These are phyloP conservation scores for Holothuria leucospilota DNA, from an alignment of 53 echinoderm and acorn worm species.

Conservation along the genomic window DNA sequence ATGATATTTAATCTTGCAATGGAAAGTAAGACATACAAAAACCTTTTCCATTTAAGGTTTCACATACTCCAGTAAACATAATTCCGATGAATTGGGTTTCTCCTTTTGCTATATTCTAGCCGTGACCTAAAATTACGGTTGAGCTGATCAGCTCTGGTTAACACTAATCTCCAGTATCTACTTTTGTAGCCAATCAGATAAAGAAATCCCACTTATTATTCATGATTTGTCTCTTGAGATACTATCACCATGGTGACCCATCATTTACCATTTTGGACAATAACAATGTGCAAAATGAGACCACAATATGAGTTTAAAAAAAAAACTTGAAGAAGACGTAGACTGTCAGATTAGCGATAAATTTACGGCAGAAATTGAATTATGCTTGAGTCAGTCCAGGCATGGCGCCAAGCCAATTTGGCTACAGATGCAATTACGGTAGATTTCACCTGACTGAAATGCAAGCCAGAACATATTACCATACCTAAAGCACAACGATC, in stretches of 20 bases:
- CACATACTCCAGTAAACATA: no score
- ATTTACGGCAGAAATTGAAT: slow-evolving; percentile 31
- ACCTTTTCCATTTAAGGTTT: no score
- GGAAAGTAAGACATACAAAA: no score
- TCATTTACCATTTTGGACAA: not conserved
- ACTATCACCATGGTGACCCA: slow-evolving; percentile 18
- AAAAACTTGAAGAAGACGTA: slow-evolving; percentile 29
- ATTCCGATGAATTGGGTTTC: no score
- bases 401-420: slow-evolving; percentile 46
- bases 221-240: slow-evolving; percentile 6
- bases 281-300: no score
- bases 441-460: slow-evolving; percentile 30
- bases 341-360: slow-evolving; percentile 40
- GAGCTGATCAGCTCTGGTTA: no score
- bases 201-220: not conserved
- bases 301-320: not conserved
- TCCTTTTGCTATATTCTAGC: no score
- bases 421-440: slow-evolving; percentile 19
- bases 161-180: no score
- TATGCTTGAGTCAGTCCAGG: slow-evolving; percentile 20
- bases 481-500: no score
- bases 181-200: no score
- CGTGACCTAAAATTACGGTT: no score
- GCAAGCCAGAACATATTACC: not conserved
- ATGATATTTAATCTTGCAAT: no score